phyloP scores from a whole-genome alignment of 2,888 invertebrate genomes.

The Prosopocoilus inquinatus region DNA sequence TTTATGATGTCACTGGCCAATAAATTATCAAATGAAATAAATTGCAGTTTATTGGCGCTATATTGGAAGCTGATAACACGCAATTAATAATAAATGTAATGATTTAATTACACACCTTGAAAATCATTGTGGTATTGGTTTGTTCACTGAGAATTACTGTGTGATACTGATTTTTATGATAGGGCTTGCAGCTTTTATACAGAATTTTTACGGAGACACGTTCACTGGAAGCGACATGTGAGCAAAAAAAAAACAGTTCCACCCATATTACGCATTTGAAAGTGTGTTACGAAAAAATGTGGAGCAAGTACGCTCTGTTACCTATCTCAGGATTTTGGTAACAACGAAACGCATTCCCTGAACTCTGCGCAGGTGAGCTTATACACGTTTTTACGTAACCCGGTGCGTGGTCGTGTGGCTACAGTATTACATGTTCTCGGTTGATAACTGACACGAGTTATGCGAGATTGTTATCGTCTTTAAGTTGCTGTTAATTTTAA shows the following conservation, averaged over 20 bases:
- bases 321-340: slow-evolving; percentile 1
- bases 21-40: no score
- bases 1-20: no score
- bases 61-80: no score
- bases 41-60: no score
- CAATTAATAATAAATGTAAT: background rate
- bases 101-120: background rate
- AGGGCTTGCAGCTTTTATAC: background rate
- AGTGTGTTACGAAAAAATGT: slow-evolving; percentile 2
- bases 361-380: no score
- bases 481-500: no score
- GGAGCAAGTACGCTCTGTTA: background rate
- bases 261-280: slow-evolving; percentile 1
- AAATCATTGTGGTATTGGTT: background rate
- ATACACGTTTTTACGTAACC: no score
- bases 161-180: background rate
- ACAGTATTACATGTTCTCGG: background rate
- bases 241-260: slow-evolving; percentile 2
- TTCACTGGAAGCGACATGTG: background rate
- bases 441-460: background rate
- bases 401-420: background rate
- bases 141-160: background rate
- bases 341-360: background rate
- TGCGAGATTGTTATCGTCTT: background rate
- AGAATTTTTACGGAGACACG: background rate